Base-by-base conservation (phyloP, 2,888 invertebrate species). In the Euzetes globulus region DNA sequence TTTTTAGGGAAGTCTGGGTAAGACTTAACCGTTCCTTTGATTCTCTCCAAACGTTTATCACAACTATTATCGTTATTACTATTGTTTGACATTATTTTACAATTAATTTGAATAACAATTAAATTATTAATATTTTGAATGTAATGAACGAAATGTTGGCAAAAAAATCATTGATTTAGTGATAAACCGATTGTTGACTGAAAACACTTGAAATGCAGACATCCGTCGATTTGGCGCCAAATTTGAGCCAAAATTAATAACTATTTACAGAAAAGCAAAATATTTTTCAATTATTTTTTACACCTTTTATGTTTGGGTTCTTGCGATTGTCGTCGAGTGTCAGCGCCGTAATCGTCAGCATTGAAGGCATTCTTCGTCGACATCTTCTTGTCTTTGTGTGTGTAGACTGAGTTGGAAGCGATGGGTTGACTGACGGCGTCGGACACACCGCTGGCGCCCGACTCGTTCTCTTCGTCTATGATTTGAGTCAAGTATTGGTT, bases 1-100 rank as follows among this genome's bases (percentile, higher is more conserved):
- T 88, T 85, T 82, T 91, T 91, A 0, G 95, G 95, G 83, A 94
- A 95, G 84, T 94, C 89, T 0, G 88, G 88, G 82, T 88, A 91
- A 78, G 75, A 74, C 75, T 75, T 77, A 17, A 80, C 70, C 22
- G 58, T 71, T 5, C 55, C 72, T 73, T 77, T 77, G 37, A 79
- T 73, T 73, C 74, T 74, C 7, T 68, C 37, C 71, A 77, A 45
- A 17, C 74, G 68, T 25, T 70, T 70, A 41, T 74, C 55, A 29
- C 37, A 37, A 41, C 52, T 19, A 5, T 17, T 47, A 15, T 13
- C n/a, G 2, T 47, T 47, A 19, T 47, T 19, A 37, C 19, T 45
- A 71, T 71, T 76, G 19, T 65, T 37, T 33, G 65, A 65, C 65
- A 65, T 65, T 65, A n/a, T 29, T 33, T 33, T 33, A 6, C 3